Evolutionary conservation across 2,888 invertebrate species (phyloP).

Genomic region (Patella pellucida): DNA sequence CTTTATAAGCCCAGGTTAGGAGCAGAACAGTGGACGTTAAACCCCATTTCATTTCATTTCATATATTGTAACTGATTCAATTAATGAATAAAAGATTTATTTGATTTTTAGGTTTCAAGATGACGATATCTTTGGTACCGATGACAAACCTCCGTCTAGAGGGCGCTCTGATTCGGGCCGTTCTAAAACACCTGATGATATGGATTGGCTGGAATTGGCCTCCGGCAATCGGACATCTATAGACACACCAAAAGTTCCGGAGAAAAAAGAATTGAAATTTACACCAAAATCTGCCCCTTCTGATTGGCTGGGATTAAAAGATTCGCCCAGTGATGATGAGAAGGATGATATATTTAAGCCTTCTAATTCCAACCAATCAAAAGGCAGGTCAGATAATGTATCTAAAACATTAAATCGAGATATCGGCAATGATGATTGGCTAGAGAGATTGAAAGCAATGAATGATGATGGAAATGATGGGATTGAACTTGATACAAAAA

Average conservation of each 20-base stretch:
- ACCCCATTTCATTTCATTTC: too few relatives aligned
- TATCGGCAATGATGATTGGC: slow-evolving; percentile 7
- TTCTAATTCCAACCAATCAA: slow-evolving; percentile 70
- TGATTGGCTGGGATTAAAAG: slow-evolving; percentile 50
- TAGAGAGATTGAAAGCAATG: neutral
- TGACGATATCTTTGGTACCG: slow-evolving; percentile 74
- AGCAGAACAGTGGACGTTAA: too few relatives aligned
- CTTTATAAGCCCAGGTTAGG: too few relatives aligned
- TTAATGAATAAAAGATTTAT: too few relatives aligned
- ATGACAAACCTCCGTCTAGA: slow-evolving; percentile 48
- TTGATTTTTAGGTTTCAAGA: slow-evolving; percentile 58
- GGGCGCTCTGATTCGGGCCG: slow-evolving; percentile 35
- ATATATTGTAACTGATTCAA: too few relatives aligned
- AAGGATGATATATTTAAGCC: slow-evolving; percentile 78
- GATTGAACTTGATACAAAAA: neutral
- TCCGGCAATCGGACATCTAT: slow-evolving; percentile 8
- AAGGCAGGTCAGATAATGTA: slow-evolving; percentile 14
- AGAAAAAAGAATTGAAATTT: slow-evolving; percentile 17
- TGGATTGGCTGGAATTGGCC: slow-evolving; percentile 64
- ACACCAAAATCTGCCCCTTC: slow-evolving; percentile 45
- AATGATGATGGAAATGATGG: neutral
- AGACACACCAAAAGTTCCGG: slow-evolving; percentile 13
- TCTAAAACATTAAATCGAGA: neutral
- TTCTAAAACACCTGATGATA: slow-evolving; percentile 46
- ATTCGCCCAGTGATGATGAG: slow-evolving; percentile 71